Base-by-base conservation (phyloP, 2,888 invertebrate species). In the Scaptomyza tumidula region DNA sequence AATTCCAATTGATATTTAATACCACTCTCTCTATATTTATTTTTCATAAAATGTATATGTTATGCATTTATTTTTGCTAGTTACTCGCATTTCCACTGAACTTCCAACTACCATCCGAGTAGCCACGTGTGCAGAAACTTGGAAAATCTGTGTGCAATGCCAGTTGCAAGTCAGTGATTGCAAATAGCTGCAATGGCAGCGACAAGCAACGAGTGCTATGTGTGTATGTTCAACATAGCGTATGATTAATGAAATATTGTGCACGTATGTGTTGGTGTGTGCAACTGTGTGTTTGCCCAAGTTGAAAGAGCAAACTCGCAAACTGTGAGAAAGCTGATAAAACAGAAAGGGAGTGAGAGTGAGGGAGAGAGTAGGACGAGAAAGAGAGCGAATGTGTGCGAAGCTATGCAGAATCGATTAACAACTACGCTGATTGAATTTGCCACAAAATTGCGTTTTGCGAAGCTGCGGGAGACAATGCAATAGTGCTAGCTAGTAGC, bases 101-200 rank as follows among this genome's bases (percentile, higher is more conserved):
- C n/a, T 13, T 11, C n/a, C 0, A 2, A 31, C n/a, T 41, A 24
- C 19, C n/a, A 29, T 10, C 39, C 50, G 66, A 67, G 75, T 48
- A 44, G 57, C 69, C 50, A 56, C 56, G 55, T 71, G 73, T 76
- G 71, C 86, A 86, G 79, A 63, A 64, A 73, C 78, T 83, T 83
- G 83, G 83, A 86, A 86, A 83, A 83, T 78, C 78, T 75, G 70
- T 78, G 80, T 80, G 86, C 86, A 77, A 61, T 70, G 74, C 64
- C 81, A 80, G 81, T 74, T 71, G 74, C 68, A 66, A 77, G 69
- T 58, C 73, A 76, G 45, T 73, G 77, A 77, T 71, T 77, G 66
- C 77, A 76, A 33, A 39, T 19, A 44, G 49, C 64, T 41, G 63
- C 33, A 35, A 31, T 39, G 35, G 39, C 29, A 19, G 58, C 39